Evolutionary conservation across 2,113 vertebrate genomes (phyloP), one percentile per base, ranked within the genome.

Genomic region (Trachemys scripta): DNA sequence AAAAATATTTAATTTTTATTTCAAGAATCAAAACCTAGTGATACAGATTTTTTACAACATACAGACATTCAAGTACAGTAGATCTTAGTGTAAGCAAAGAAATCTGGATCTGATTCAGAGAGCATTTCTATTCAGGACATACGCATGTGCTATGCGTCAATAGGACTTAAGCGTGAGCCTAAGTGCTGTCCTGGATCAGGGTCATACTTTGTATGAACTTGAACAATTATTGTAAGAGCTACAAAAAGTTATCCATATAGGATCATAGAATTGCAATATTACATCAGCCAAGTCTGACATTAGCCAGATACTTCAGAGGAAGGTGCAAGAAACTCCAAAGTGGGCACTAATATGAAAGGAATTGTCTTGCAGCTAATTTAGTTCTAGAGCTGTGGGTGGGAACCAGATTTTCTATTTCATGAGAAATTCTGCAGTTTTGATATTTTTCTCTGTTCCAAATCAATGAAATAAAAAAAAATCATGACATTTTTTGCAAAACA

Each of bases 171-270:
- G 89, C 94, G 81, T 54, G 75, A 88, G 82, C 90, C 91, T 96
- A 95, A 97, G 90, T 79, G 65, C 85, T 95, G 87, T 92, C 95
- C 96, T 95, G 94, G 96, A 97, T 94, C 84, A 85, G 78, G 84
- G 82, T 94, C 51, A 5, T 94, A 54, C 91, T 92, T 87, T 87
- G 35, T 75, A 82, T 31, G 79, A 94, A 90, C 38, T 6, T 83
- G 95, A 96, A 92, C 54, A 96, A 88, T 54, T 78, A 85, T 95
- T 97, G 94, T 90, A 92, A 94, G 72, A 14, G 72, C 20, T 76
- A 76, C 42, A 76, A 76, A 76, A 45, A 76, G 81, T 51, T 91
- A 25, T 75, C 84, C 95, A 92, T 88, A 29, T 80, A 59, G 75
- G 91, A 95, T 17, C 88, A 85, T 49, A 93, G 92, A 94, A 91